These are phyloP conservation scores for Malacoraja senta DNA, from an alignment of 2,797 vertebrate genomes.

Conservation along the genomic window DNA sequence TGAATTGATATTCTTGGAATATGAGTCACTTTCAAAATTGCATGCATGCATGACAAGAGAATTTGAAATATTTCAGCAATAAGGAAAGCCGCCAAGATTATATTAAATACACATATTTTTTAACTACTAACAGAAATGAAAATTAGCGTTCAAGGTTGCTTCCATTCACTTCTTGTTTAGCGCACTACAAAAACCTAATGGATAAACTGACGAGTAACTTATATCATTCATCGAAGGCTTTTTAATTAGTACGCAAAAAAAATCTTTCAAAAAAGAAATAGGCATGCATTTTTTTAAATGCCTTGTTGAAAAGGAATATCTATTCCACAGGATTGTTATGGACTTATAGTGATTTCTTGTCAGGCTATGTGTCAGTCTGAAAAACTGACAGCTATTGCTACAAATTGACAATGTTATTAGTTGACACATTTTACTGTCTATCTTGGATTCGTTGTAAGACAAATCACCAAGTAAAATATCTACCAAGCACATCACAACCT, in stretches of 20 bases:
- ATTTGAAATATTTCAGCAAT: not conserved
- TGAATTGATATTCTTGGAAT: not conserved
- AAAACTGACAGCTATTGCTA: not conserved
- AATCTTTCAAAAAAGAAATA: not conserved
- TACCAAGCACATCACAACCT: not conserved
- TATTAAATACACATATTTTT: not conserved
- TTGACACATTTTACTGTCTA: not conserved
- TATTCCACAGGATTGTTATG: not conserved
- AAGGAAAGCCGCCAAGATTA: not conserved
- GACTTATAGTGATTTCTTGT: not conserved
- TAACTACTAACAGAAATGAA: not conserved
- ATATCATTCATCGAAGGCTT: not conserved
- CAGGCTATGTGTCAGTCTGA: not conserved
- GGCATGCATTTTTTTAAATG: not conserved
- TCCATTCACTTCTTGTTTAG: not conserved
- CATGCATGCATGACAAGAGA: not conserved
- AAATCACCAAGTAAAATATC: slow-evolving; percentile 11
- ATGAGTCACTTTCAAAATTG: not conserved
- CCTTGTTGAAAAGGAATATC: not conserved
- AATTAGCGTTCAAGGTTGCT: not conserved
- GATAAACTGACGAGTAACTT: not conserved
- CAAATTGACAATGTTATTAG: slow-evolving; percentile 14
- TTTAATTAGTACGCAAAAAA: not conserved
- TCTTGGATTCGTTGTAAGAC: too few relatives aligned
- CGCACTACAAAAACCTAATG: not conserved